Evolutionary conservation across 1,140 invertebrate genomes (phyloP).

Genomic region (Doryteuthis pealeii): DNA sequence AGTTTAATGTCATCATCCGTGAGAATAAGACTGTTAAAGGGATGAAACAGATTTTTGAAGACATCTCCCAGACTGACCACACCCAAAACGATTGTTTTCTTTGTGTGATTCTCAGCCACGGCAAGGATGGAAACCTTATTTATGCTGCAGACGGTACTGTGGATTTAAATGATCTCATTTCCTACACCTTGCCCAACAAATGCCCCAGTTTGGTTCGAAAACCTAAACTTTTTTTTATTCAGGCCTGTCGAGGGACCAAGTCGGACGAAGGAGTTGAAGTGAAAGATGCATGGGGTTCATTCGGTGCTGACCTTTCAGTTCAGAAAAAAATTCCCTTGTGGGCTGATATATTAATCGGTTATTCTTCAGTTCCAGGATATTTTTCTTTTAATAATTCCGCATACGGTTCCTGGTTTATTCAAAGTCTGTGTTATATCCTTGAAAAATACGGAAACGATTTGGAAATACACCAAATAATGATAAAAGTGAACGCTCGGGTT

Average conservation of each 20-base stretch:
- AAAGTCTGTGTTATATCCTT: slow-evolving; percentile 82
- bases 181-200: slow-evolving; percentile 81
- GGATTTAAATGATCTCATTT: slow-evolving; percentile 73
- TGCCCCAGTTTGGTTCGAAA: slow-evolving; percentile 82
- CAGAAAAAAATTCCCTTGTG: slow-evolving; percentile 83
- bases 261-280: slow-evolving; percentile 52
- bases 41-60: slow-evolving; percentile 56
- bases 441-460: slow-evolving; percentile 64
- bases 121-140: slow-evolving; percentile 77
- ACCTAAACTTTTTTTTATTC: slow-evolving; percentile 60
- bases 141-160: slow-evolving; percentile 79
- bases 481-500: slow-evolving; percentile 85
- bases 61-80: slow-evolving; percentile 47
- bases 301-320: slow-evolving; percentile 26
- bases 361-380: slow-evolving; percentile 81
- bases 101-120: slow-evolving; percentile 79
- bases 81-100: slow-evolving; percentile 50
- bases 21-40: slow-evolving; percentile 69
- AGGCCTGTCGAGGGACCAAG: slow-evolving; percentile 58
- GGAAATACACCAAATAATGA: slow-evolving; percentile 84
- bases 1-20: slow-evolving; percentile 71
- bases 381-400: slow-evolving; percentile 95
- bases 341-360: slow-evolving; percentile 88
- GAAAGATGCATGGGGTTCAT: slow-evolving; percentile 36
- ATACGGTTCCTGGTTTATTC: slow-evolving; percentile 88